A percentile compares a stretch with the other conserved stretches of the same genome.
Evolutionary conservation across 92 coral and sea anemone genomes (phyloP).

Genomic region (Parazoanthus darwini): DNA sequence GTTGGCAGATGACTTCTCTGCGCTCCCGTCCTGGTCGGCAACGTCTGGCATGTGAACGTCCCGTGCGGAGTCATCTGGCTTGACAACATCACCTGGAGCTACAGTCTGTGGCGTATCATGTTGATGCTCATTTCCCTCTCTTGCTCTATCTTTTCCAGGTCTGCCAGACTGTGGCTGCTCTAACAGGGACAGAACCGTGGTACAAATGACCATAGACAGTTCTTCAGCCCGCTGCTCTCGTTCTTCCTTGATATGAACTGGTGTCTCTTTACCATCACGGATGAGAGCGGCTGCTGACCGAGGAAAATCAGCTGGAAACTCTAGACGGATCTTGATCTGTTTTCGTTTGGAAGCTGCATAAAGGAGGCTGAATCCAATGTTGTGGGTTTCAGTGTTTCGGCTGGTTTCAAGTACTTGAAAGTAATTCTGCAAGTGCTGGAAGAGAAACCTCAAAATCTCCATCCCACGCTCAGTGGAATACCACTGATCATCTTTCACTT

Average conservation of each 20-base stretch:
- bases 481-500: conserved; percentile 68
- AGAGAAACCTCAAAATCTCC: conserved; percentile 44
- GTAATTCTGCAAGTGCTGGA: conserved; percentile 20
- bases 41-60: background rate
- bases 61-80: background rate
- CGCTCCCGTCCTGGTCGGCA: background rate
- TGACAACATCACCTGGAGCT: too few relatives aligned
- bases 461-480: conserved; percentile 64
- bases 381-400: conserved; percentile 35
- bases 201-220: conserved; percentile 9
- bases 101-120: too few relatives aligned
- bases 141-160: background rate
- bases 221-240: background rate
- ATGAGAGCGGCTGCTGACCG: conserved; percentile 29
- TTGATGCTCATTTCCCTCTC: too few relatives aligned
- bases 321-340: conserved; percentile 33
- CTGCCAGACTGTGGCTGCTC: background rate
- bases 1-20: background rate
- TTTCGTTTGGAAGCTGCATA: too few relatives aligned
- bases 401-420: conserved; percentile 56
- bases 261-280: background rate
- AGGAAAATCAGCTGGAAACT: conserved; percentile 68
- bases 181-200: background rate
- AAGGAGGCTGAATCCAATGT: conserved; percentile 29
- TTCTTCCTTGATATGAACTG: background rate